These are phyloP conservation scores for Pemphredon lugubris DNA, from an alignment of 2,888 invertebrate species.

Conservation along the genomic window DNA sequence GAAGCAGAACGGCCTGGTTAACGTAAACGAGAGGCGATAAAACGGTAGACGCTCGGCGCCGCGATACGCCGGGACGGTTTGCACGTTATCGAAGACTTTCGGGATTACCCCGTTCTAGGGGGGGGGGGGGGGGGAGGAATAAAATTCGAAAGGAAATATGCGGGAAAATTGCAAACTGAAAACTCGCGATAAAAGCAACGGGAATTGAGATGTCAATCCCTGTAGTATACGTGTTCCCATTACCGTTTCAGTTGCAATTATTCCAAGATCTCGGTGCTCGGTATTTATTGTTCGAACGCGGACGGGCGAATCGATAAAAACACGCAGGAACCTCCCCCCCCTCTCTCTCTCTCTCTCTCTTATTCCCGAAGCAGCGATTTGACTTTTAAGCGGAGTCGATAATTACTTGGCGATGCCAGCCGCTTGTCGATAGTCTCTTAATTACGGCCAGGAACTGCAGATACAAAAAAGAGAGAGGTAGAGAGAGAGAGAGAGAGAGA, in stretches of 20 bases:
- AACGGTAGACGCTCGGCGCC: slow-evolving; percentile 13
- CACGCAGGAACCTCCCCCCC: too few species aligned
- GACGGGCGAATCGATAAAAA: too few species aligned
- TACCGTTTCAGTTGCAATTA: background rate
- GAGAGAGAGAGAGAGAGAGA: background rate
- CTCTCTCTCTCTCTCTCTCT: too few species aligned
- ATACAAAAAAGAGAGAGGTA: slow-evolving; percentile 3
- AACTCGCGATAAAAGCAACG: slow-evolving; percentile 1
- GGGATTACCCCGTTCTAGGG: slow-evolving; percentile 21
- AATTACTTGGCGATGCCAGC: slow-evolving; percentile 12
- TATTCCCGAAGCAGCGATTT: slow-evolving; percentile 6
- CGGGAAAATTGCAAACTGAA: background rate
- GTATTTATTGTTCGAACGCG: too few species aligned
- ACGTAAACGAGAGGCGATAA: slow-evolving; percentile 50
- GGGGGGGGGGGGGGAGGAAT: background rate
- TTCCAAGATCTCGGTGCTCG: background rate
- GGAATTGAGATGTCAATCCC: background rate
- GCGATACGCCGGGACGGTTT: slow-evolving; percentile 28
- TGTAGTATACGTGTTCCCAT: background rate
- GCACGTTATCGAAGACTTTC: slow-evolving; percentile 27
- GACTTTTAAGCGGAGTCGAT: slow-evolving; percentile 10
- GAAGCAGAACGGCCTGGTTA: slow-evolving; percentile 40
- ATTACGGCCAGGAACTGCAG: slow-evolving; percentile 20
- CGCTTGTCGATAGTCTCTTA: slow-evolving; percentile 23
- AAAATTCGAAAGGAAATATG: background rate